phyloP scores from a whole-genome alignment of 2,113 vertebrate genomes.

The Nerophis lumbriciformis region DNA sequence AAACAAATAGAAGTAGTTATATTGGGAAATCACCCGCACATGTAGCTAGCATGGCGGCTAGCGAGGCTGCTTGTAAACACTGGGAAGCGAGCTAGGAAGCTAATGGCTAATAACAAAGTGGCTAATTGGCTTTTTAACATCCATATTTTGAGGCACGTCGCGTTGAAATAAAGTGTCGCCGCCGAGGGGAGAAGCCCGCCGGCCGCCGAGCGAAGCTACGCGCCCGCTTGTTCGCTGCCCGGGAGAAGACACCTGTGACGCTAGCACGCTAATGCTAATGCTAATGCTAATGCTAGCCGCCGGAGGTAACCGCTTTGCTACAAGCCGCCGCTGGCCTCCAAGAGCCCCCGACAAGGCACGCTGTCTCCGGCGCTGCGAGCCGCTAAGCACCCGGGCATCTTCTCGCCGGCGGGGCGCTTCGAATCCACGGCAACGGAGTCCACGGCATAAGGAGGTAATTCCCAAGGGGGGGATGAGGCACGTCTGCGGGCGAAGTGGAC shows the following conservation, averaged over 20 bases:
- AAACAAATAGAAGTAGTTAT: constrained; percentile 15
- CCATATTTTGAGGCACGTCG: constrained; percentile 29
- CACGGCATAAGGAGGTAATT: neutral
- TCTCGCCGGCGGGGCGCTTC: constrained; percentile 29
- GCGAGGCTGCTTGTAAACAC: constrained; percentile 56
- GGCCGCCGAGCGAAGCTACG: constrained; percentile 28
- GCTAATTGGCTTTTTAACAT: constrained; percentile 37
- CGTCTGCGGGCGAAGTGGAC: constrained; percentile 17
- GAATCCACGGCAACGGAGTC: constrained; percentile 22
- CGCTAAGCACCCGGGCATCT: constrained; percentile 51
- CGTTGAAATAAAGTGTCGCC: constrained; percentile 23
- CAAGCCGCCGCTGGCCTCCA: constrained; percentile 68
- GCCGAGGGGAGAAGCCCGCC: neutral
- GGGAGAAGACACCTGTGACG: constrained; percentile 57
- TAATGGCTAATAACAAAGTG: constrained; percentile 61
- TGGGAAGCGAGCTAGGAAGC: constrained; percentile 19
- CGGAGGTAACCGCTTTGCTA: constrained; percentile 49
- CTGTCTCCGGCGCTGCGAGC: constrained; percentile 51
- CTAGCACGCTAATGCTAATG: constrained; percentile 44
- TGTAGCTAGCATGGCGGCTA: constrained; percentile 64
- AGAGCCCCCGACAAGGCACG: constrained; percentile 60
- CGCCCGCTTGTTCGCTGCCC: constrained; percentile 32
- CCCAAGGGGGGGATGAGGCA: constrained; percentile 16
- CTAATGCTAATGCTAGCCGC: constrained; percentile 43
- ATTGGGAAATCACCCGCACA: constrained; percentile 42